Conservation (phyloP, 2,113 vertebrate species). For the Dipodomys merriami region DNA sequence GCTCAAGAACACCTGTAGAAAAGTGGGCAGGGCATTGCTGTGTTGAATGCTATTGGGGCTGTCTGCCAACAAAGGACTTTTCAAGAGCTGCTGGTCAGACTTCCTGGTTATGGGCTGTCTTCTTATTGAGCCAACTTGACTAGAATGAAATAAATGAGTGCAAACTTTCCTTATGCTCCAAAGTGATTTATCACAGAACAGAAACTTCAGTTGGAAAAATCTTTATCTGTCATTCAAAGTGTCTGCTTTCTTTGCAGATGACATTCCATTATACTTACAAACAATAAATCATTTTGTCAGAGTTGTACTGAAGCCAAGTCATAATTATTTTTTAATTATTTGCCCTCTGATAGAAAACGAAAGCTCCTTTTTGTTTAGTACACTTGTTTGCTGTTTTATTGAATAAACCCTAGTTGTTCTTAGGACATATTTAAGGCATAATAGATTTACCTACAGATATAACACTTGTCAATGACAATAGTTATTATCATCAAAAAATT, state of each 20-base stretch:
- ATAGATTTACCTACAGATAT: not conserved
- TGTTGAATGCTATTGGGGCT: not conserved
- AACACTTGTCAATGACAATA: not conserved
- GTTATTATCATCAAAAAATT: not conserved
- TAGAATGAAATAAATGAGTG: slow-evolving; percentile 60
- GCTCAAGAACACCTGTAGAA: not conserved
- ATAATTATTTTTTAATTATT: slow-evolving; percentile 51
- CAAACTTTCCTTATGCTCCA: slow-evolving; percentile 51
- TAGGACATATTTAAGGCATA: not conserved
- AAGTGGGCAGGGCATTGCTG: not conserved
- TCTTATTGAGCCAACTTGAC: slow-evolving; percentile 39
- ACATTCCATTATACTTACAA: slow-evolving; percentile 57
- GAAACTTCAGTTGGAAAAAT: slow-evolving; percentile 68
- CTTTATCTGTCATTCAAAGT: slow-evolving; percentile 51
- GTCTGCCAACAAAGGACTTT: not conserved
- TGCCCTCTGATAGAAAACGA: slow-evolving; percentile 16
- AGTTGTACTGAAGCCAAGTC: slow-evolving; percentile 6
- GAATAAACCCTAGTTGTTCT: not conserved
- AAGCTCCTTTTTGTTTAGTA: not conserved
- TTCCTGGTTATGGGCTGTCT: not conserved
- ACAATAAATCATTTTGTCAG: slow-evolving; percentile 63
- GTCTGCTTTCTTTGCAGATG: slow-evolving; percentile 62
- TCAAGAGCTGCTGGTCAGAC: not conserved
- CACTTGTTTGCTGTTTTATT: not conserved
- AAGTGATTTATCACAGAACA: slow-evolving; percentile 62